Evolutionary conservation across 2,888 invertebrate species (phyloP).

Genomic region (Eilema caniola): DNA sequence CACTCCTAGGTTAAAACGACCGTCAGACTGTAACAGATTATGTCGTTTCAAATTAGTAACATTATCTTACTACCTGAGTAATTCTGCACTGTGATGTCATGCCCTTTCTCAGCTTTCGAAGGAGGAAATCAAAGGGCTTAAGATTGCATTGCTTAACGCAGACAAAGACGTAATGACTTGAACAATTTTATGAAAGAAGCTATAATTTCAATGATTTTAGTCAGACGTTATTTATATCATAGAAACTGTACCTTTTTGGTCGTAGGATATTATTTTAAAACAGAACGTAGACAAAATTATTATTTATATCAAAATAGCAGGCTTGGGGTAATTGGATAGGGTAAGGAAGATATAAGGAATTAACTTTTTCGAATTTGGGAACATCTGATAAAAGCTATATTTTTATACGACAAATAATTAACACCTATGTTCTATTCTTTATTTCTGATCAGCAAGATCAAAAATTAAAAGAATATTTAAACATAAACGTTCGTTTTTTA

Average conservation of each 20-base stretch:
- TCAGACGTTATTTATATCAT: conserved; percentile 1
- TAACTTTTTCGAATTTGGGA: no score
- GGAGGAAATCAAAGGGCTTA: conserved; percentile 22
- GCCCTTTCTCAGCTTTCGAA: conserved; percentile 18
- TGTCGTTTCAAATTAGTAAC: conserved; percentile 21
- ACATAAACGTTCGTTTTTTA: no score
- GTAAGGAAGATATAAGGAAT: no score
- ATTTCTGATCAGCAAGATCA: no score
- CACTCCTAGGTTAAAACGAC: background rate
- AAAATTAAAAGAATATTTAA: no score
- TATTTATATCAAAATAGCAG: background rate
- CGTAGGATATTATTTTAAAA: background rate
- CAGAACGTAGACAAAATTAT: background rate
- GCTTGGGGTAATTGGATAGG: background rate
- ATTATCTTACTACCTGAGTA: conserved; percentile 11
- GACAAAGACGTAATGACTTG: background rate
- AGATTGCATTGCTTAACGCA: background rate
- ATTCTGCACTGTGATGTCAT: background rate
- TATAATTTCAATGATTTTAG: background rate
- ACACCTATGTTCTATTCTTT: no score
- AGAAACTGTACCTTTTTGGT: background rate
- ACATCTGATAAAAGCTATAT: no score
- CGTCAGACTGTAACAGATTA: conserved; percentile 8
- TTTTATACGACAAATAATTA: no score
- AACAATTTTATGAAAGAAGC: background rate